Evolutionary conservation across 2,888 invertebrate species (phyloP), one percentile per base, ranked within the genome.

Genomic region (Perdita meconis): DNA sequence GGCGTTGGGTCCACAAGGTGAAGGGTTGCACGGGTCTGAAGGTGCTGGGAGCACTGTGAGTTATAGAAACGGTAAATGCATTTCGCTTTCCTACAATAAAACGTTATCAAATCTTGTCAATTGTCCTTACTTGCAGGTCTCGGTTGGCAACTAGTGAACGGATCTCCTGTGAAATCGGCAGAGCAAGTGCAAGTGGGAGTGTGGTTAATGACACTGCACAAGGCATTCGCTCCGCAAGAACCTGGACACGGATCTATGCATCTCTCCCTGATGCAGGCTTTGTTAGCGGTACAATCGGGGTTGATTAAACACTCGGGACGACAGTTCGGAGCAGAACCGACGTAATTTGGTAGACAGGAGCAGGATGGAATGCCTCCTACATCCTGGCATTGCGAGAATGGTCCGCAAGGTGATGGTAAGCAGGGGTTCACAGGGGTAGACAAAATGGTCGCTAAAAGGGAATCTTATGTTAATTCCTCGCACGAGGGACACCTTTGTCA

Each of bases 1-100:
- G 1, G 97, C 94, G 88, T 97, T 97, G 16, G 95, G 90, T 66
- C 97, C 97, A 89, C 97, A 97, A 0, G 97, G 95, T 34, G 94
- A 94, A 56, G 95, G 95, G 73, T 94, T 93, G 88, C 96, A 96
- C 55, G 94, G 95, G 86, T 96, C 94, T 57, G 93, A 85, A 67
- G 85, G 81, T 65, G 78, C 85, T 75, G 93, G 91, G 24, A 80
- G 78, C 34, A 50, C 89, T 89, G 60, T 53, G 74, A 56, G 67
- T 44, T 3, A 6, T 30, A 6, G 4, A 26, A 13, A n/a, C 13
- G 30, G 30, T 30, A 30, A 30, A 30, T 30, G 30, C 30, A 30
- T 30, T 30, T 30, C n/a, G n/a, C n/a, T 30, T 30, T 30, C n/a
- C n/a, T n/a, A n/a, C n/a, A n/a, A n/a, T 30, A 30, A 30, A 30